phyloP scores from a whole-genome alignment of 2,113 vertebrate genomes.

The Oncorhynchus clarkii region DNA sequence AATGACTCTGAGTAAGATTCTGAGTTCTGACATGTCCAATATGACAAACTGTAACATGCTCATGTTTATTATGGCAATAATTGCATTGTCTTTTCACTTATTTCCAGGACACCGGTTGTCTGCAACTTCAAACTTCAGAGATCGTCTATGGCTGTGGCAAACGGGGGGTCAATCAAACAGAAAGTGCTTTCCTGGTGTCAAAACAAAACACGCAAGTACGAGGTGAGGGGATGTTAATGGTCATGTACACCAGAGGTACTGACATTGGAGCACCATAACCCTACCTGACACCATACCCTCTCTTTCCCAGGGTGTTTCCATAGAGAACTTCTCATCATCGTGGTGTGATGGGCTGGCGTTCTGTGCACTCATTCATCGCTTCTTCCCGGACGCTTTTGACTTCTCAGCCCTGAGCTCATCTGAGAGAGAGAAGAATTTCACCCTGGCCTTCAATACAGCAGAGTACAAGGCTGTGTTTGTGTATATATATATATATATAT shows the following conservation, averaged over 20 bases:
- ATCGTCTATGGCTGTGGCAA: constrained; percentile 53
- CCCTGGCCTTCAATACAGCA: constrained; percentile 73
- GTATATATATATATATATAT: too few species aligned
- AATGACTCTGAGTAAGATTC: constrained; percentile 65
- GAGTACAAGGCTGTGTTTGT: constrained; percentile 56
- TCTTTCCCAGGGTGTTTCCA: constrained; percentile 62
- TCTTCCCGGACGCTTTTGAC: constrained; percentile 76
- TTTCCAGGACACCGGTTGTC: constrained; percentile 59
- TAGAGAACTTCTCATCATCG: constrained; percentile 79
- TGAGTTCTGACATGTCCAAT: constrained; percentile 22
- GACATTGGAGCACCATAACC: background rate
- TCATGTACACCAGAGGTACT: background rate
- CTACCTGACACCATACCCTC: constrained; percentile 2
- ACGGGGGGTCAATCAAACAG: constrained; percentile 74
- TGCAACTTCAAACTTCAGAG: constrained; percentile 75
- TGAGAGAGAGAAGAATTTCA: constrained; percentile 75
- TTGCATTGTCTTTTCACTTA: background rate
- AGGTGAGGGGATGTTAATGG: constrained; percentile 45
- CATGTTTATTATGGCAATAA: background rate
- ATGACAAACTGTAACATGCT: background rate
- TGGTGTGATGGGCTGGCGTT: constrained; percentile 77
- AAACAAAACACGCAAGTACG: constrained; percentile 72
- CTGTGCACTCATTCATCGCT: constrained; percentile 76
- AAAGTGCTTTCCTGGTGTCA: constrained; percentile 77
- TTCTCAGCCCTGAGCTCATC: constrained; percentile 66